A percentile compares a stretch with the other conserved stretches of the same genome.
Evolutionary conservation across 2,888 invertebrate genomes (phyloP).

Genomic region (Plemyria rubiginata): DNA sequence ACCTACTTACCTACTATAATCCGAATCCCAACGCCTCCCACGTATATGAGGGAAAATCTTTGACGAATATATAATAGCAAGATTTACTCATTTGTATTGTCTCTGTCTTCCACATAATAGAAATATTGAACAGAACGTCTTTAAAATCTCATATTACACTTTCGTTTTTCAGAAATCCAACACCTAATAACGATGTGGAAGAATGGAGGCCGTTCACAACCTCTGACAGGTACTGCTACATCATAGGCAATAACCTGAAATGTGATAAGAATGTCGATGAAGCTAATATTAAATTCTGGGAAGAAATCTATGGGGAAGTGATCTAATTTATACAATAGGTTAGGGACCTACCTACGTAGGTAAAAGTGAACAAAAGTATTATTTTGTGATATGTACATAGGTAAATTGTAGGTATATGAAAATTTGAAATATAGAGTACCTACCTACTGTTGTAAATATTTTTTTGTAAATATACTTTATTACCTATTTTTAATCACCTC

Average conservation of each 20-base stretch:
- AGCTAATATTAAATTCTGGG: slow-evolving; percentile 69
- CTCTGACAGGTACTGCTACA: slow-evolving; percentile 57
- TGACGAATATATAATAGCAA: too few species aligned
- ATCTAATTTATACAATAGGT: slow-evolving; percentile 7
- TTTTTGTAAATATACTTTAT: too few species aligned
- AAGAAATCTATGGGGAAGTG: slow-evolving; percentile 63
- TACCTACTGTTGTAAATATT: not conserved
- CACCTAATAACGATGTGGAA: slow-evolving; percentile 45
- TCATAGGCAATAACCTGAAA: slow-evolving; percentile 62
- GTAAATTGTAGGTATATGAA: too few species aligned
- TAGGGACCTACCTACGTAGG: not conserved
- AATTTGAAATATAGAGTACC: not conserved
- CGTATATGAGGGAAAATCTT: too few species aligned
- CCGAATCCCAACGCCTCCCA: not conserved
- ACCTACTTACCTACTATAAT: not conserved
- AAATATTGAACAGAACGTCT: not conserved
- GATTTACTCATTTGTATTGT: not conserved
- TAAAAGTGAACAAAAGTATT: slow-evolving; percentile 7
- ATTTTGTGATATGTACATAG: slow-evolving; percentile 8
- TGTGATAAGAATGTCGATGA: slow-evolving; percentile 55
- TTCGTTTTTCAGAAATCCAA: slow-evolving; percentile 67
- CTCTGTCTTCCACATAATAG: not conserved
- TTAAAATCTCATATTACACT: slow-evolving; percentile 7
- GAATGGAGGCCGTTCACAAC: slow-evolving; percentile 71
- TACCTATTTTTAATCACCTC: not conserved